Evolutionary conservation across 1,140 invertebrate species (phyloP).

Genomic region (Oryzaephilus surinamensis): DNA sequence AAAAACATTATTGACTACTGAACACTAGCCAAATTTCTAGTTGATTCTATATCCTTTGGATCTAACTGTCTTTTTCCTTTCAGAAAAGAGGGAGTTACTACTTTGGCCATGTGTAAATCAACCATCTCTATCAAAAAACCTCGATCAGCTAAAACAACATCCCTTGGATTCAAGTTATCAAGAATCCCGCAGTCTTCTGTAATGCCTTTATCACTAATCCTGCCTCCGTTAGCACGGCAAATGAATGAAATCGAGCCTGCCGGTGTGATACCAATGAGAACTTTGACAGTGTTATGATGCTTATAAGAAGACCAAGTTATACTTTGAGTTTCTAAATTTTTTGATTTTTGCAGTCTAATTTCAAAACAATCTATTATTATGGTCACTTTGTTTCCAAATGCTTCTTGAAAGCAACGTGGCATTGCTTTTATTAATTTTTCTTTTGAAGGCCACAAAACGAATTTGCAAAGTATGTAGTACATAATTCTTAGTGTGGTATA

Average conservation of each 20-base stretch:
- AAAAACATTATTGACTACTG: too few species aligned
- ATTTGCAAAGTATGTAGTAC: background rate
- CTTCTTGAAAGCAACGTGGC: background rate
- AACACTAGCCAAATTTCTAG: background rate
- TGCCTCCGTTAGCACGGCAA: constrained; percentile 13
- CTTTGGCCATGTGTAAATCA: background rate
- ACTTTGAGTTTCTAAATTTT: constrained; percentile 3
- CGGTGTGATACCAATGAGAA: constrained; percentile 19
- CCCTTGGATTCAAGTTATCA: constrained; percentile 8
- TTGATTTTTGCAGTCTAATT: constrained; percentile 12
- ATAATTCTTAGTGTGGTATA: background rate
- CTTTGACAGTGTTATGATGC: constrained; percentile 15
- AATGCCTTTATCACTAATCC: constrained; percentile 14
- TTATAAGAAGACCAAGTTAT: constrained; percentile 21
- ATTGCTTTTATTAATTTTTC: background rate
- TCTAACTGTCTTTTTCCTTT: background rate
- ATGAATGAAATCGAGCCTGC: constrained; percentile 15
- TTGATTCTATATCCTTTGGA: background rate
- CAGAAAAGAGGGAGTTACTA: background rate
- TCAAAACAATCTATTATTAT: constrained; percentile 15
- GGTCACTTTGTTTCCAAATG: background rate
- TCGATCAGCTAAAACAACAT: constrained; percentile 15
- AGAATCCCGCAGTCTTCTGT: constrained; percentile 9
- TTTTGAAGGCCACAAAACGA: background rate
- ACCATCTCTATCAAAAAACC: constrained; percentile 9